phyloP scores from a whole-genome alignment of 2,888 invertebrate genomes.

The Nemoura dubitans region DNA sequence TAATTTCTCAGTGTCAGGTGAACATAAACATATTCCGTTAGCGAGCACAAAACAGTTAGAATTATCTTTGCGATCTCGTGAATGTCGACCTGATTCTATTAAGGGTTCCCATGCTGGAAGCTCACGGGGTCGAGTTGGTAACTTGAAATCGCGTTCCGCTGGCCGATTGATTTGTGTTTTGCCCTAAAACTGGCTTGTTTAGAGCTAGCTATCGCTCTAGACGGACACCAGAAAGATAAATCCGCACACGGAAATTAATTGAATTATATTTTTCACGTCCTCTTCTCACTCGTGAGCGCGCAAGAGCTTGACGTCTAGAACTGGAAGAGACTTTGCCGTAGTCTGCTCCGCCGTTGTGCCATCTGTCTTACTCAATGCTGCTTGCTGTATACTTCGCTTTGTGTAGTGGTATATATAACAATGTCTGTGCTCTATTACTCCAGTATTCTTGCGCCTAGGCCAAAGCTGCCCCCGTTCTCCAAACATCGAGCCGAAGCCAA shows the following conservation, averaged over 20 bases:
- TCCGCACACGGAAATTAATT: neutral
- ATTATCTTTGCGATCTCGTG: neutral
- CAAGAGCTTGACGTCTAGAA: neutral
- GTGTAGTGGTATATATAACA: neutral
- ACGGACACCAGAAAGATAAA: neutral
- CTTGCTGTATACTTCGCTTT: neutral
- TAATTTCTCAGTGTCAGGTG: neutral
- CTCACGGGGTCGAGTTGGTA: neutral
- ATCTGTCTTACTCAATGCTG: conserved; percentile 12
- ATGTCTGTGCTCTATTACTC: conserved; percentile 2
- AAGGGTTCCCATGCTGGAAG: neutral
- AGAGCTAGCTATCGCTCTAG: neutral
- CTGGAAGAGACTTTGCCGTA: neutral
- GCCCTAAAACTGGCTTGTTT: neutral
- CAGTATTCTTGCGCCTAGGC: neutral
- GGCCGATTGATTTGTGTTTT: neutral
- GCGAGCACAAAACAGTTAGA: neutral
- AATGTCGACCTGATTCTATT: neutral
- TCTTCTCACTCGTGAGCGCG: neutral
- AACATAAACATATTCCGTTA: neutral
- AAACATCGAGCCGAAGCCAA: neutral
- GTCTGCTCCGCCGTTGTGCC: neutral
- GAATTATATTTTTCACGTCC: neutral
- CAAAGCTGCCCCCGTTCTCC: neutral
- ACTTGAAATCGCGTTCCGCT: neutral